Percentiles rank a stretch among this genome's conserved stretches.
Conservation (phyloP, 2,888 invertebrate species). For the Schizaphis graminum region DNA sequence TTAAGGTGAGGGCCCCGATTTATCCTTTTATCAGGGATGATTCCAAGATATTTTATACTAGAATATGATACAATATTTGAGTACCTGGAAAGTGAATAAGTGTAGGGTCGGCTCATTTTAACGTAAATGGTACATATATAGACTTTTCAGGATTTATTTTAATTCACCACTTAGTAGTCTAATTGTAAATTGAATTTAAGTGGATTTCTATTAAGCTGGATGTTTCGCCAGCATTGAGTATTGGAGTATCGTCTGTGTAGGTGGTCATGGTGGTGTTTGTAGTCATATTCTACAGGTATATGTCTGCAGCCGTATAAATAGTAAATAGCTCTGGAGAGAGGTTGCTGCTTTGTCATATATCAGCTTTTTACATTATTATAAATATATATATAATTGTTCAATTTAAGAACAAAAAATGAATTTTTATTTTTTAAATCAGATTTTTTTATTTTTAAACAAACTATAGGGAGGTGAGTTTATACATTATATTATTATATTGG, state of each 20-base stretch:
- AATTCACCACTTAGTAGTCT: neutral
- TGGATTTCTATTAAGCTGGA: neutral
- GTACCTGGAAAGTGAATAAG: neutral
- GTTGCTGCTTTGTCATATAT: too few relatives aligned
- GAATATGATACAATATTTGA: neutral
- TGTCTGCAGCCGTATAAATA: too few relatives aligned
- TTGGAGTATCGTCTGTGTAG: too few relatives aligned
- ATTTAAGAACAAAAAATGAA: too few relatives aligned
- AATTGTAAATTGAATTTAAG: neutral
- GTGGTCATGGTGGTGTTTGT: too few relatives aligned
- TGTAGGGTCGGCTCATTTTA: neutral
- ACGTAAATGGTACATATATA: neutral
- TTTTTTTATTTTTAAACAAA: neutral
- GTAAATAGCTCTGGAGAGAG: too few relatives aligned
- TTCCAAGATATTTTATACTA: neutral
- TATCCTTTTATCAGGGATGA: neutral
- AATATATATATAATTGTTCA: neutral
- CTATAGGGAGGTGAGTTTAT: neutral
- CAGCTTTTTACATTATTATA: neutral
- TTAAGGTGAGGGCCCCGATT: neutral
- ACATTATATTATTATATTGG: neutral
- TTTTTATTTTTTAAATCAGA: neutral
- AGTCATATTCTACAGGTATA: too few relatives aligned
- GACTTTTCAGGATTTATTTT: neutral
- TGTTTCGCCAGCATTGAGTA: neutral